phyloP scores from a whole-genome alignment of 35 echinoderm and acorn worm genomes.

The Ophiothrix spiculata region DNA sequence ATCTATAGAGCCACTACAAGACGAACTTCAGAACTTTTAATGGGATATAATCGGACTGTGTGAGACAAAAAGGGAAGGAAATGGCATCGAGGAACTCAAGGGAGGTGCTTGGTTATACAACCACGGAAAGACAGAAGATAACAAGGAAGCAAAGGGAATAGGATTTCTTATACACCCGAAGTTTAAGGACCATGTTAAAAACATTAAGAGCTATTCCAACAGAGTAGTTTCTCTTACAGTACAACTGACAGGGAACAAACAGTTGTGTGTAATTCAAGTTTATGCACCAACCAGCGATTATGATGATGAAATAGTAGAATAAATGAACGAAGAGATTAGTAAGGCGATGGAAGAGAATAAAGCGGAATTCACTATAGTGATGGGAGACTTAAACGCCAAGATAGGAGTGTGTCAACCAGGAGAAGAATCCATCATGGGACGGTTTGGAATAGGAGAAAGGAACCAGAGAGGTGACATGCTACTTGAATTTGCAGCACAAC shows the following conservation, averaged over 20 bases:
- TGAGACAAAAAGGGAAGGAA: background rate
- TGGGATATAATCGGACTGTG: constrained; percentile 23
- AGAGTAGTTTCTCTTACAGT: constrained; percentile 17
- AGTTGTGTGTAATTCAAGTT: constrained; percentile 15
- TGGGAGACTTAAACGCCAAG: constrained; percentile 34
- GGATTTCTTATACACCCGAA: constrained; percentile 21
- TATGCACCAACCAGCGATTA: constrained; percentile 26
- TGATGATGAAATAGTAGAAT: constrained; percentile 25
- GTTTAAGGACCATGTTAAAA: constrained; percentile 1
- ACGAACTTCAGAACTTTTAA: constrained; percentile 20
- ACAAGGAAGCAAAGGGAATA: constrained; percentile 14
- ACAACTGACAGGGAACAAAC: constrained; percentile 1
- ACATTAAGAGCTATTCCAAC: constrained; percentile 4
- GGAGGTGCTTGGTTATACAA: constrained; percentile 13
- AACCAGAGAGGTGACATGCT: constrained; percentile 30
- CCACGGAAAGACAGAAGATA: background rate
- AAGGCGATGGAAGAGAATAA: background rate
- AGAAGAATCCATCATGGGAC: constrained; percentile 14
- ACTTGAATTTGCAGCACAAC: constrained; percentile 14
- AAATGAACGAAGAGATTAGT: constrained; percentile 1
- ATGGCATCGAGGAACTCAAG: background rate
- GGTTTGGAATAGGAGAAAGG: constrained; percentile 28
- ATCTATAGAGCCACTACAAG: background rate
- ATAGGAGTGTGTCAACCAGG: constrained; percentile 7
- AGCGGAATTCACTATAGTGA: background rate